These are phyloP conservation scores for Geothlypis trichas DNA, from an alignment of 2,113 vertebrate species.

Conservation along the genomic window DNA sequence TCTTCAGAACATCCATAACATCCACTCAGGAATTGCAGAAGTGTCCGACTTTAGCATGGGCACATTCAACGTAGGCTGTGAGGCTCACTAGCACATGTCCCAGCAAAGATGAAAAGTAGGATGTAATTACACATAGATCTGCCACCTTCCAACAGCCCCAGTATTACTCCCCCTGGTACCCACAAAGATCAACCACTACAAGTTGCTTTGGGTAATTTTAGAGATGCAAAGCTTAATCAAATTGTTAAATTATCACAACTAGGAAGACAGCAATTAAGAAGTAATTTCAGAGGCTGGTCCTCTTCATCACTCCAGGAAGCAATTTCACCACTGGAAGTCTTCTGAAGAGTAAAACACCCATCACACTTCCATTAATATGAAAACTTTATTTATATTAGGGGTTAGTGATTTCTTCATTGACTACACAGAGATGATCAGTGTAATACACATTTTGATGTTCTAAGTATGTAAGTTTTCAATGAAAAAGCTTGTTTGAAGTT, in stretches of 20 bases:
- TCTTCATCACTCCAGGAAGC: background rate
- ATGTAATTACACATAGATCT: accelerated
- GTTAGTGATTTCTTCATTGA: background rate
- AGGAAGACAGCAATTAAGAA: background rate
- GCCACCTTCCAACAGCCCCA: background rate
- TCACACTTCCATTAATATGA: background rate
- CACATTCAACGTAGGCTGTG: background rate
- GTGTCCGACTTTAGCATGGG: background rate
- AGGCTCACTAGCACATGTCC: background rate
- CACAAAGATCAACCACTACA: background rate
- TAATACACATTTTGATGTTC: background rate
- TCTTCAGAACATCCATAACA: accelerated
- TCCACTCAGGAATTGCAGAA: background rate
- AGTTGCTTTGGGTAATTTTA: background rate
- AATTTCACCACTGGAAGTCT: background rate
- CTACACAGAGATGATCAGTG: background rate
- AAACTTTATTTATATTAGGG: background rate
- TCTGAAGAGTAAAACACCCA: background rate
- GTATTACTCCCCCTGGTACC: background rate
- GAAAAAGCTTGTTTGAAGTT: background rate
- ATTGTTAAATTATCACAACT: background rate
- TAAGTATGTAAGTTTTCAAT: background rate
- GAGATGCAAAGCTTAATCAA: background rate
- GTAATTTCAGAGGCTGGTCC: background rate
- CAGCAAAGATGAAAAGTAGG: background rate